Evolutionary conservation across 2,888 invertebrate genomes (phyloP), one percentile per base, ranked within the genome.

Genomic region (Aelia acuminata): DNA sequence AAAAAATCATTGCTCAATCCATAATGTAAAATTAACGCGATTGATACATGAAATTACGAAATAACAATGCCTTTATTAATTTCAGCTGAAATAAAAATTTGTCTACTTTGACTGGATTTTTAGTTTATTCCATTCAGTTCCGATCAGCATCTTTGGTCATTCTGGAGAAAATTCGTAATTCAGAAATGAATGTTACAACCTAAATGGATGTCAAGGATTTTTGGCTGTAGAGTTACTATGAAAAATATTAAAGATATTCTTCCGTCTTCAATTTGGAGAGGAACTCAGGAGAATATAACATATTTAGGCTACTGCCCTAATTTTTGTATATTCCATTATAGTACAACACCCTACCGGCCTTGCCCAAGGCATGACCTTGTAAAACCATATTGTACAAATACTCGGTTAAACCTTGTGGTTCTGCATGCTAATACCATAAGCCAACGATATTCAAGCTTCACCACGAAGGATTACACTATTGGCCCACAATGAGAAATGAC

Each of bases 341-440:
- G 15, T 31, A 26, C n/a, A n/a, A 43, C 63, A 70, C 63, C 63
- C 35, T 70, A 70, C 63, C 31, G 35, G 35, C 20, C 63, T 70
- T 70, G 3, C 63, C 15, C 63, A 70, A 70, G 31, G 31, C 63
- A 35, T 26, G 63, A 70, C 63, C 63, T 70, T 70, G 63, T 70
- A 70, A 70, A 70, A 70, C 63, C 63, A 70, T 70, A 70, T 70
- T 70, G 63, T 70, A 70, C 63, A 70, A 70, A 70, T 70, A 70
- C 63, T 35, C 63, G 31, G 63, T 70, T 70, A 70, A 70, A 70
- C 35, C 63, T 47, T 80, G 80, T 47, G 80, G 80, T 80, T 47
- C n/a, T n/a, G n/a, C 10, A 80, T 80, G n/a, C 80, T 47, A 80
- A 80, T 43, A 80, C 39, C 43, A 80, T 80, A 80, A 43, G 80